Evolutionary conservation across 2,888 invertebrate genomes (phyloP), one percentile per base, ranked within the genome.

Genomic region (Lacanobia wlatinum): DNA sequence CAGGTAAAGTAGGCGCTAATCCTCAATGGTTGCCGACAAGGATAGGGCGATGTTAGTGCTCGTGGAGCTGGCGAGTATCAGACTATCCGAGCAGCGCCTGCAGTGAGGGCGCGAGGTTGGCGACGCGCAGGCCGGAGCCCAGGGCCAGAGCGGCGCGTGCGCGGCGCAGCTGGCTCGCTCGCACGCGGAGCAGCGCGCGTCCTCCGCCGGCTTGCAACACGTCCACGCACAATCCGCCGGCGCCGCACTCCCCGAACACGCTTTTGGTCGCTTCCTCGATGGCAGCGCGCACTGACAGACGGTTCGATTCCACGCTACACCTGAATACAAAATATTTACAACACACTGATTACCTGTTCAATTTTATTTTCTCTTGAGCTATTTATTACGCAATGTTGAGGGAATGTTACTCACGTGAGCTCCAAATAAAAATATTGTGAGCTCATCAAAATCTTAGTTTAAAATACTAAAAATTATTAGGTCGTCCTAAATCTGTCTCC

Each of bases 401-500:
- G 16, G 12, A 70, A 70, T 69, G n/a, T 23, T 81, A 92, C 94
- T 94, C 83, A 94, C 94, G 93, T 90, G 59, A 93, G 78, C 65
- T 91, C 89, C 74, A 94, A 84, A 76, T 94, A 94, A 81, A 92
- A 92, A 83, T 92, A 92, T 40, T 83, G 88, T 66, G 82, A 71
- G 74, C 76, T 77, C 90, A 90, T 90, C 60, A 83, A 85, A 76
- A 69, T 28, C 18, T 69, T 46, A 46, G 18, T 0, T 28, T 16
- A 0, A 10, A 64, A 53, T 48, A 46, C 21, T 34, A 63, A 14
- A n/a, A 68, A 21, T 21, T 48, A 76, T 53, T 3, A 77, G 5
- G 28, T 14, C 8, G 56, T 40, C 18, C 0, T 55, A n/a, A 43
- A 43, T 16, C 43, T 12, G 14, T 43, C 14, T 43, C 14, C 3